Evolutionary conservation across 2,888 invertebrate genomes (phyloP).

Genomic region (Pecten maximus): DNA sequence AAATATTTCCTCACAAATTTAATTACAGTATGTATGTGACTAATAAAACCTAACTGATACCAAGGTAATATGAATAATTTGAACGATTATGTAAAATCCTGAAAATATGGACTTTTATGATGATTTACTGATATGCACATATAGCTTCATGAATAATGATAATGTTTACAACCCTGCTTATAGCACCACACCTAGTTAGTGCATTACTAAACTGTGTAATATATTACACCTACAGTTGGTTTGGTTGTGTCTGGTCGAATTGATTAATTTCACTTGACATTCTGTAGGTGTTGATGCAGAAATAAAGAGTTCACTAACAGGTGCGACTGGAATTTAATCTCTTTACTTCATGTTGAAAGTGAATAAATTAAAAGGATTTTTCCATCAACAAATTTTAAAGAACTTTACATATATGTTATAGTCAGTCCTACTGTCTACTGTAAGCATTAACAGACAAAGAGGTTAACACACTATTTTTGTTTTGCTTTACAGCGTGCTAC

Average conservation of each 20-base stretch:
- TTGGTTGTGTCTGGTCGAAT: neutral
- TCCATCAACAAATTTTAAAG: neutral
- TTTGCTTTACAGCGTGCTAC: neutral
- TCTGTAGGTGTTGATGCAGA: neutral
- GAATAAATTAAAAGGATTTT: neutral
- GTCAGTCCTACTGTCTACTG: neutral
- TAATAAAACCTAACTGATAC: too few species aligned
- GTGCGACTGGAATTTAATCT: neutral
- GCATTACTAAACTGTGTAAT: neutral
- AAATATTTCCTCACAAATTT: too few species aligned
- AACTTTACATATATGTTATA: neutral
- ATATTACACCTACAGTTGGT: neutral
- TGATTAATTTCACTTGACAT: neutral
- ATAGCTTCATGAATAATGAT: neutral
- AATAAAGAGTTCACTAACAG: neutral
- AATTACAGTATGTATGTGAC: too few species aligned
- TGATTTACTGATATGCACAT: neutral
- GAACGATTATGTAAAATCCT: too few species aligned
- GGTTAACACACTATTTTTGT: neutral
- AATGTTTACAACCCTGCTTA: too few species aligned
- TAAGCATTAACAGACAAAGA: neutral
- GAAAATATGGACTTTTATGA: too few species aligned
- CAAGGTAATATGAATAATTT: too few species aligned
- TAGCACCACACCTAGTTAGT: too few species aligned
- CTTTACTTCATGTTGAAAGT: neutral